Conservation (phyloP, 1,140 invertebrate genomes). For the Globodera ellingtonae region DNA sequence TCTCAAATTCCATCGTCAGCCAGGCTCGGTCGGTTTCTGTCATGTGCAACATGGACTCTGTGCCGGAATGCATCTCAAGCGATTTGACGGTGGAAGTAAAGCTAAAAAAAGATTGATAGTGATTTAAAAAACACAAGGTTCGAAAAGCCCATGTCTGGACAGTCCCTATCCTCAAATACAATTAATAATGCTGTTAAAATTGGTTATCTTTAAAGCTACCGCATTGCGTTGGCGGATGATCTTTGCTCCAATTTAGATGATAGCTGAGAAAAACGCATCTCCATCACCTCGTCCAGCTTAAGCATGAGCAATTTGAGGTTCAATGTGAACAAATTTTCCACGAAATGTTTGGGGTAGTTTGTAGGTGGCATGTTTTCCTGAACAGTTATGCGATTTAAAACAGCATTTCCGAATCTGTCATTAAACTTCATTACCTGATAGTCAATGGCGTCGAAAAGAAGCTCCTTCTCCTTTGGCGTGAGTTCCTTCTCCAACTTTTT, state of each 20-base stretch:
- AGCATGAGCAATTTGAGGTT: conserved; percentile 52
- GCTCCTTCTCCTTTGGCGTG: conserved; percentile 86
- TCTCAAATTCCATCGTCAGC: conserved; percentile 84
- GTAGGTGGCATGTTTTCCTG: conserved; percentile 65
- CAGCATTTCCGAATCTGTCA: too few species aligned
- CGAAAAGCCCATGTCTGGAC: not conserved
- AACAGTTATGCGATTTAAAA: conserved; percentile 50
- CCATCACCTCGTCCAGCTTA: conserved; percentile 60
- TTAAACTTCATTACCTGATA: conserved; percentile 76
- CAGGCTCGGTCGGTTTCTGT: conserved; percentile 72
- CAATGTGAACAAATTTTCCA: conserved; percentile 57
- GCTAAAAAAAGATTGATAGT: conserved; percentile 55
- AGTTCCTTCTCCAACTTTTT: conserved; percentile 72
- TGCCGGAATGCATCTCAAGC: conserved; percentile 62
- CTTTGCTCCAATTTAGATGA: conserved; percentile 75
- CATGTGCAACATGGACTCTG: conserved; percentile 53
- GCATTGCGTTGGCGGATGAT: conserved; percentile 76
- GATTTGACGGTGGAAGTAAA: conserved; percentile 66
- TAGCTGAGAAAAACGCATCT: conserved; percentile 71
- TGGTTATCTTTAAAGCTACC: conserved; percentile 50
- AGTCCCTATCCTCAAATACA: not conserved
- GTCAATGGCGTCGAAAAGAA: conserved; percentile 89
- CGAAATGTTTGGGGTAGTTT: conserved; percentile 64
- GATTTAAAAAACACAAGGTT: not conserved
- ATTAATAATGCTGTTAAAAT: not conserved